Evolutionary conservation across 2,888 invertebrate genomes (phyloP), one percentile per base, ranked within the genome.

Genomic region (Allolobophora icterica): DNA sequence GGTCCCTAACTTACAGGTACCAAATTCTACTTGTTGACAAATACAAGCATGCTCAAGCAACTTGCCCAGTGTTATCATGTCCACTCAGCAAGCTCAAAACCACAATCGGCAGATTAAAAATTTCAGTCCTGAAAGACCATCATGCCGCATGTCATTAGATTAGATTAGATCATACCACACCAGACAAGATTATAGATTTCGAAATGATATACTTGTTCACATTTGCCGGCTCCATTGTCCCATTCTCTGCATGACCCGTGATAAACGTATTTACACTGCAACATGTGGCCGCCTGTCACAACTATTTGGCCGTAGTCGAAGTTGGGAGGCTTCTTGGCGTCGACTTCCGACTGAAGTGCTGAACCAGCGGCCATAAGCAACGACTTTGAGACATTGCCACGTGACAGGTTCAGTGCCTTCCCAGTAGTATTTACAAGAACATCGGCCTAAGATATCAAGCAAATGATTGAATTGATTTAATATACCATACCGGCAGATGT

Each of bases 401-500:
- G 93, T 42, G 91, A 92, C 33, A 94, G 92, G 52, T 94, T 93
- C 89, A 94, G 91, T 30, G 92, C 93, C 1, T 92, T 91, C 17
- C 92, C 92, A 38, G 93, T 93, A 24, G 94, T 93, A 84, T 93
- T 93, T 13, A 94, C 94, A 89, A 94, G 93, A 6, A 94, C 93
- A 92, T 94, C 94, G 90, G 93, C 93, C 94, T 94, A 92, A 24
- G 83, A 91, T 3, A 38, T 34, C 30, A 71, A n/a, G 71, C 30
- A 90, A 35, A 90, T 30, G 35, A 11, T 58, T 15, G 34, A n/a
- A n/a, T n/a, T n/a, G n/a, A n/a, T n/a, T n/a, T n/a, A n/a, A n/a
- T n/a, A n/a, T n/a, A n/a, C n/a, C n/a, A n/a, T n/a, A n/a, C n/a
- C n/a, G n/a, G n/a, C n/a, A 15, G 17, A 45, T 38, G 52, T 21